phyloP scores from a whole-genome alignment of 2,888 invertebrate genomes.

The Ectemnius continuus region DNA sequence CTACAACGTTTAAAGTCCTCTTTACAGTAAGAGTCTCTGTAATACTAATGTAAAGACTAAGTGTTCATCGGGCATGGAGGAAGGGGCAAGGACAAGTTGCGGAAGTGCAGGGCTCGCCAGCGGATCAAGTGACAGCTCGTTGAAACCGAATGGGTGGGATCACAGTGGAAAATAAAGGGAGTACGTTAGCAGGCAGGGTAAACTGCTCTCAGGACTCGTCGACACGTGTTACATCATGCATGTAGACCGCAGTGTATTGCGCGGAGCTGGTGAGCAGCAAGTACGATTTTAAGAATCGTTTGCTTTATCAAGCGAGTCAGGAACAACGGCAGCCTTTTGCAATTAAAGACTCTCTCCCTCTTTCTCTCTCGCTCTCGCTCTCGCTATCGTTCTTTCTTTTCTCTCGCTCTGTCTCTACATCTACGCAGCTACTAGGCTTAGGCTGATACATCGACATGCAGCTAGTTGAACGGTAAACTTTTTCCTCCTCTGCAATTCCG shows the following conservation, averaged over 20 bases:
- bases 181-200: conserved; percentile 16
- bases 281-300: conserved; percentile 5
- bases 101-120: neutral
- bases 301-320: conserved; percentile 7
- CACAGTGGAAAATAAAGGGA: neutral
- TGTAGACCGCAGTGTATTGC: conserved; percentile 13
- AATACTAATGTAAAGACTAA: conserved; percentile 58
- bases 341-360: conserved; percentile 9
- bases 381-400: neutral
- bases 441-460: conserved; percentile 66
- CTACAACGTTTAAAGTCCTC: conserved; percentile 50
- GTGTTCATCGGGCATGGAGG: conserved; percentile 39
- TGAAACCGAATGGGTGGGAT: neutral
- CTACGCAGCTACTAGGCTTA: conserved; percentile 62
- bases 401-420: conserved; percentile 12
- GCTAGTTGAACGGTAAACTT: conserved; percentile 54
- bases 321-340: conserved; percentile 16
- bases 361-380: conserved; percentile 7
- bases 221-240: neutral
- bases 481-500: conserved; percentile 35
- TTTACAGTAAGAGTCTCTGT: conserved; percentile 40
- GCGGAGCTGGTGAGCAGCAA: neutral
- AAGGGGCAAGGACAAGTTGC: neutral
- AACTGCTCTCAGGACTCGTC: neutral
- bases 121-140: neutral